Evolutionary conservation across 2,888 invertebrate genomes (phyloP), one percentile per base, ranked within the genome.

Genomic region (Miltochrista miniata): DNA sequence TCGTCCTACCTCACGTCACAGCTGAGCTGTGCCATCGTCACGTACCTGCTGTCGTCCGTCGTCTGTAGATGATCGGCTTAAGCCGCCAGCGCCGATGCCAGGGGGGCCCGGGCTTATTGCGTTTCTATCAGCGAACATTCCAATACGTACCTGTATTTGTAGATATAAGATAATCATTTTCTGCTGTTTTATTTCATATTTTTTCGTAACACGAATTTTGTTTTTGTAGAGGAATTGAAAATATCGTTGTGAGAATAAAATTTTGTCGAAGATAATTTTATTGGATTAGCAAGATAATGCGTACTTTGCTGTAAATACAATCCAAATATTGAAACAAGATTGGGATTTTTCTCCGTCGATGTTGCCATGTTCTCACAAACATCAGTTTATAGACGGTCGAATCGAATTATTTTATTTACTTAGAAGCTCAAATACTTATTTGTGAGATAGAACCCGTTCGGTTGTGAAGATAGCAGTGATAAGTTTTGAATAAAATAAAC

Each of bases 1-100:
- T 84, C 91, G 7, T 85, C 86, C 31, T 90, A 87, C 79, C 79
- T 91, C 63, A 90, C 92, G 48, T 89, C 93, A 35, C 92, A 91
- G 73, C 74, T 92, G 43, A 86, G 88, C 68, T 87, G 90, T 64
- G 91, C 90, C 0, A 70, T 84, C 41, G 64, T 88, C 68, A 91
- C 91, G 12, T 90, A 90, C 74, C 70, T 92, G 44, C 73, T 90
- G 9, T 89, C 92, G 1, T 85, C 88, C 0, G 78, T 83, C 70
- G 83, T 81, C 74, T 85, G 88, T 79, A 92, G 92, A 85, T 92
- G 92, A 92, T 92, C 81, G 72, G 78, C 67, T 68, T 81, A 66
- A 60, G 59, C 44, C 38, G 48, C 41, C 44, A 46, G 11, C 48
- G 43, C 37, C 51, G 29, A 41, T 41, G 33, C 43, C 42, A 48